Evolutionary conservation across 2,888 invertebrate genomes (phyloP).

Genomic region (Parascotia fuliginaria): DNA sequence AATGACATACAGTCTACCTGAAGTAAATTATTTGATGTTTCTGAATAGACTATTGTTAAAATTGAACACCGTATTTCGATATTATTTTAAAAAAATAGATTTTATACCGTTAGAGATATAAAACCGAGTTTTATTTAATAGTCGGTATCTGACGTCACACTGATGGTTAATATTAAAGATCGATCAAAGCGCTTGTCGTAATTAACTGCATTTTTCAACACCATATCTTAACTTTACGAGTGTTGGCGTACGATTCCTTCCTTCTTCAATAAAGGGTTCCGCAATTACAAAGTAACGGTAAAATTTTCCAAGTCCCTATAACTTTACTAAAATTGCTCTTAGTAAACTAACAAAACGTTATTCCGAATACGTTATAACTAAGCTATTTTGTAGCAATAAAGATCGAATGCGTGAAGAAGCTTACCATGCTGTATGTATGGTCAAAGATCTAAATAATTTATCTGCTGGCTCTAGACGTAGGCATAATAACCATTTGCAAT

Average conservation of each 20-base stretch:
- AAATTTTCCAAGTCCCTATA: neutral
- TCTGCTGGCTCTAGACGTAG: constrained; percentile 4
- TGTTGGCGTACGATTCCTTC: neutral
- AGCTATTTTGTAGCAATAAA: neutral
- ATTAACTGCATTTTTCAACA: neutral
- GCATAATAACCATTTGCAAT: constrained; percentile 5
- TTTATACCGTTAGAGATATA: no score
- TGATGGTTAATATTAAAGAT: neutral
- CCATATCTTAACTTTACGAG: neutral
- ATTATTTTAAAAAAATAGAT: no score
- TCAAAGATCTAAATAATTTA: constrained; percentile 3
- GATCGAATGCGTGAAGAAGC: constrained; percentile 8
- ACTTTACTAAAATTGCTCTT: neutral
- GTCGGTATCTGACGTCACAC: neutral
- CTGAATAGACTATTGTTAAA: no score
- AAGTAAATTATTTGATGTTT: no score
- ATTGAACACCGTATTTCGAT: no score
- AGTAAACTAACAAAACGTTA: neutral
- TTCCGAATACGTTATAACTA: neutral
- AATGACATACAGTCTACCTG: no score
- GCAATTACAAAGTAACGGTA: neutral
- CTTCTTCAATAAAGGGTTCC: neutral
- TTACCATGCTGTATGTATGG: constrained; percentile 9
- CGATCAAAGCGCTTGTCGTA: neutral
- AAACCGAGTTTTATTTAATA: no score